Evolutionary conservation across 1,140 invertebrate species (phyloP), one percentile per base, ranked within the genome.

Genomic region (Octopus sinensis): DNA sequence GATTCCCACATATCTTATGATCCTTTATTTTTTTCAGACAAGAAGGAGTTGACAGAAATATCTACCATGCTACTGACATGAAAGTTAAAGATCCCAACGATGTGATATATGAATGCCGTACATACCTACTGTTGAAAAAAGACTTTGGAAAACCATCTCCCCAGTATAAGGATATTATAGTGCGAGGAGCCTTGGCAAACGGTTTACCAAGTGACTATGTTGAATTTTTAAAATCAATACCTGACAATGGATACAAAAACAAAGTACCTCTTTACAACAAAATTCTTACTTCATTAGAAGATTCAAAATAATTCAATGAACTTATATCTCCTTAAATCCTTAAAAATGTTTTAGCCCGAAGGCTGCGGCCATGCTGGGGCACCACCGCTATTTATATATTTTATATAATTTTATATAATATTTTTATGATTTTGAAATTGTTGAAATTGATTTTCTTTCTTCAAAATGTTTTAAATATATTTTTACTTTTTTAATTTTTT

Each of bases 161-260:
- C 30, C 92, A 94, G 52, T 96, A 96, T 87, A 90, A 95, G 89
- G 87, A 91, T 80, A 89, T 92, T 6, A 93, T 94, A 77, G 83
- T 93, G 13, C 83, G 88, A 53, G 95, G 95, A 23, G 95, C 95
- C 9, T 87, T 90, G 84, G 94, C 95, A 90, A 93, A 93, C 86
- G 87, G 92, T 51, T 89, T 96, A 80, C 95, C 95, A 5, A 82
- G 90, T 51, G 91, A 93, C 51, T 96, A 96, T 86, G 91, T 95
- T 30, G 79, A 92, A 80, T 92, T 90, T 62, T 90, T 96, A 79
- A 88, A 93, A 86, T 90, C 84, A 23, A 93, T 95, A 84, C 91
- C 92, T 17, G 92, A 95, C 85, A 95, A 96, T 90, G 93, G 92
- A 9, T 94, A 93, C 85, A 85, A 90, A 71, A 94, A 92, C 7